phyloP scores from a whole-genome alignment of 2,888 invertebrate genomes.

The Caenorhabditis virilis region DNA sequence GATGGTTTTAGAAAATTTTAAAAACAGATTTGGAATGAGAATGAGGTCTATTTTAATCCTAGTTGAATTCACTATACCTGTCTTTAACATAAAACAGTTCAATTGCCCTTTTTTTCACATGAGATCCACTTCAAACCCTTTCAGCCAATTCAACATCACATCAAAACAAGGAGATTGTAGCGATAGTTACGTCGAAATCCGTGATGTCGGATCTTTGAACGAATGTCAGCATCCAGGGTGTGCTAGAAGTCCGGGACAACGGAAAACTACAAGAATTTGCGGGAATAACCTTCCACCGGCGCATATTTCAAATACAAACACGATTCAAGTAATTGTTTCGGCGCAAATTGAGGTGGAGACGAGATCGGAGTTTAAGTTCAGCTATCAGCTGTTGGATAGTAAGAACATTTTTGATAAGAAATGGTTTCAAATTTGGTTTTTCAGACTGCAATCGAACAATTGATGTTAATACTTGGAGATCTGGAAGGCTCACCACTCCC shows the following conservation, averaged over 20 bases:
- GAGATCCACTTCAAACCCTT: no score
- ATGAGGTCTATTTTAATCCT: no score
- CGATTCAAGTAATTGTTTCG: slow-evolving; percentile 40
- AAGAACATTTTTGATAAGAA: background rate
- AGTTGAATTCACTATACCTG: no score
- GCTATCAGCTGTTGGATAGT: slow-evolving; percentile 27
- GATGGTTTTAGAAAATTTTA: no score
- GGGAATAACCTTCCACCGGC: slow-evolving; percentile 8
- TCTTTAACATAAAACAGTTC: no score
- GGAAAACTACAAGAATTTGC: slow-evolving; percentile 35
- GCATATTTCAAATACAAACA: slow-evolving; percentile 43
- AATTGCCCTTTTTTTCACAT: no score
- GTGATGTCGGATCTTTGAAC: slow-evolving; percentile 41
- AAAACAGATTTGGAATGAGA: no score
- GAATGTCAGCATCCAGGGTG: slow-evolving; percentile 51
- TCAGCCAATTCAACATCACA: slow-evolving; percentile 35
- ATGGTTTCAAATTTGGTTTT: slow-evolving; percentile 6
- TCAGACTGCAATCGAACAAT: slow-evolving; percentile 66
- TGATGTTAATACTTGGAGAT: slow-evolving; percentile 26
- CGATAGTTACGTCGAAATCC: slow-evolving; percentile 42
- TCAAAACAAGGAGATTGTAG: slow-evolving; percentile 34
- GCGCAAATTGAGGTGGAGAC: slow-evolving; percentile 6
- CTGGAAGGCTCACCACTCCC: slow-evolving; percentile 58
- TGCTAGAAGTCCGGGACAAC: slow-evolving; percentile 35
- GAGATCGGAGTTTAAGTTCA: slow-evolving; percentile 13